Evolutionary conservation across 2,113 vertebrate species (phyloP), one percentile per base, ranked within the genome.

Genomic region (Ia io): DNA sequence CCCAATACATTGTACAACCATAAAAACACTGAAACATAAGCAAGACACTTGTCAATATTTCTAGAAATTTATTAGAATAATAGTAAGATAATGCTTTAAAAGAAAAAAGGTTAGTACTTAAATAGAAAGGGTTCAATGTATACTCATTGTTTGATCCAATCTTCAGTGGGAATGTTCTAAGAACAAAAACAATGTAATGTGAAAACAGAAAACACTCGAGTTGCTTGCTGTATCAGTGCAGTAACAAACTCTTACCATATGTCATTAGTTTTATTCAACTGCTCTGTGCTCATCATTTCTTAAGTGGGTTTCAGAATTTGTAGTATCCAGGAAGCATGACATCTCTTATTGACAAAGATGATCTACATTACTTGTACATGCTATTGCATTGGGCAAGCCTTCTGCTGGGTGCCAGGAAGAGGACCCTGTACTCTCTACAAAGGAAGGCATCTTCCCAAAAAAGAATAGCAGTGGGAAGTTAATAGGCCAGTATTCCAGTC

Each of bases 351-450:
- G 40, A 49, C 35, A 49, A 20, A 28, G 32, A n/a, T 17, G 42
- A 23, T 47, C 53, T n/a, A 22, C 22, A 10, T 12, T 13, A n/a
- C 28, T 18, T 32, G 5, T 30, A 32, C 9, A 3, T 44, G 47
- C 2, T 22, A 14, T 44, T 12, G 35, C 18, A 8, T 11, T 25
- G 42, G 16, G 23, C 47, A 30, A 4, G 65, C 14, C 49, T 79
- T 49, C 25, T 16, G 18, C 37, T 53, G 10, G 14, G 10, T 5
- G 16, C 42, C 16, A 6, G 6, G 65, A 76, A 65, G 16, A 5
- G 5, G 17, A 12, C 3, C 32, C 22, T 25, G 10, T 5, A 4
- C 6, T 69, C 8, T 5, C 32, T 8, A 10, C 7, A 23, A 7
- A 13, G 8, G 2, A 49, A 77, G 67, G 22, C 2, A 42, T 67